Percentiles rank a stretch among this genome's conserved stretches.
Evolutionary conservation across 53 echinoderm and acorn worm species (phyloP).

Genomic region (Mesocentrotus franciscanus): DNA sequence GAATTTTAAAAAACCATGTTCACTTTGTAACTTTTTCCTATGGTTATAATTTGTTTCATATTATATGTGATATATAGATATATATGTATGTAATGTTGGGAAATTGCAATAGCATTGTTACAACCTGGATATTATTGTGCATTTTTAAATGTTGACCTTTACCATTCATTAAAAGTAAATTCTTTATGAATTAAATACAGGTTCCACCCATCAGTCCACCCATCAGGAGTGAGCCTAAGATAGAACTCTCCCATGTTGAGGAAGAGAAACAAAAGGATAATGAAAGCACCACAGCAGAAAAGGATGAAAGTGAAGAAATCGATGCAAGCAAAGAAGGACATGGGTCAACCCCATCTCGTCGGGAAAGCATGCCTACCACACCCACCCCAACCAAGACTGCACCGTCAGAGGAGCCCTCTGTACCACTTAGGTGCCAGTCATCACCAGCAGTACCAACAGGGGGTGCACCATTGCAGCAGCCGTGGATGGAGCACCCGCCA

Average conservation of each 20-base stretch:
- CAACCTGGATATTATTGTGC: neutral
- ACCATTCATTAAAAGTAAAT: neutral
- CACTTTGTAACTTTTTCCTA: no score
- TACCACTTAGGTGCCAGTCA: neutral
- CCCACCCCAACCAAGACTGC: slow-evolving; percentile 2
- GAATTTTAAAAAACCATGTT: neutral
- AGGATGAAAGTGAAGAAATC: neutral
- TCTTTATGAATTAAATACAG: slow-evolving; percentile 3
- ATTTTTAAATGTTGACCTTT: neutral
- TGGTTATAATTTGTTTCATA: no score
- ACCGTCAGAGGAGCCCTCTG: neutral
- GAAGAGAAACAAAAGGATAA: slow-evolving; percentile 54
- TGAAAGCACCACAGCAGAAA: slow-evolving; percentile 33
- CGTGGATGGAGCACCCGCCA: neutral
- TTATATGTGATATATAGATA: no score
- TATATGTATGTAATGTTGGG: no score
- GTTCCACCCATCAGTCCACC: neutral
- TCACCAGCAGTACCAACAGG: neutral
- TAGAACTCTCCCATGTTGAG: slow-evolving; percentile 38
- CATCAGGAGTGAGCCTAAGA: slow-evolving; percentile 39
- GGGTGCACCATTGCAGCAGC: neutral
- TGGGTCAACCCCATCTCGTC: neutral
- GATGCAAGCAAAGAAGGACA: neutral
- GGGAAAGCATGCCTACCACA: neutral
- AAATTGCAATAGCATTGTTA: neutral